Evolutionary conservation across 2,888 invertebrate genomes (phyloP).

Genomic region (Papilio gigon): DNA sequence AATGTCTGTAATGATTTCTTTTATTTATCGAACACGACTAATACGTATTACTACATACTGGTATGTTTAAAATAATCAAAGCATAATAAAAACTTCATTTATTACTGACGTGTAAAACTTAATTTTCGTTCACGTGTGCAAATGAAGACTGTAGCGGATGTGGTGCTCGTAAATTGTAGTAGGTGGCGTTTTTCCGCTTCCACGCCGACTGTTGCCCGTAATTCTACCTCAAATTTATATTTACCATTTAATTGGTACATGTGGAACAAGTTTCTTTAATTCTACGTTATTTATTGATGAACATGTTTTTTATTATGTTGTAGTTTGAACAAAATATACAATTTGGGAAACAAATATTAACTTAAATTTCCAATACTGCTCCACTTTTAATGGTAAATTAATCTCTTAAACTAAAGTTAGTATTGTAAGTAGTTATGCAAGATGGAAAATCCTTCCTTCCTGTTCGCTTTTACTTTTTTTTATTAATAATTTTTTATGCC

Average conservation of each 20-base stretch:
- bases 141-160: constrained; percentile 70
- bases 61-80: background rate
- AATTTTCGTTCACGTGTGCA: constrained; percentile 53
- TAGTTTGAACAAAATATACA: too few species aligned
- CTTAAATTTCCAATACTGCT: too few species aligned
- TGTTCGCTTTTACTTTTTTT: too few species aligned
- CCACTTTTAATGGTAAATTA: too few species aligned
- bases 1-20: too few species aligned
- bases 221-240: constrained; percentile 38
- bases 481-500: too few species aligned
- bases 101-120: constrained; percentile 28
- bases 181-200: constrained; percentile 79
- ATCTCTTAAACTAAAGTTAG: too few species aligned
- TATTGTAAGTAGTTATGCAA: too few species aligned
- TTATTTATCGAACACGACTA: background rate
- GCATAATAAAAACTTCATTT: constrained; percentile 6
- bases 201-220: constrained; percentile 44
- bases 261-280: constrained; percentile 10
- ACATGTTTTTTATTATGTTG: background rate
- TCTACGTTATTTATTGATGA: background rate
- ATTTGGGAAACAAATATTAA: too few species aligned
- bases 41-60: background rate
- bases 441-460: too few species aligned
- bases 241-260: constrained; percentile 34
- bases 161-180: constrained; percentile 78